Percentiles rank a stretch among this genome's conserved stretches.
These are phyloP conservation scores for Drosophila lowei DNA, from an alignment of 1,140 invertebrate genomes.

Conservation along the genomic window DNA sequence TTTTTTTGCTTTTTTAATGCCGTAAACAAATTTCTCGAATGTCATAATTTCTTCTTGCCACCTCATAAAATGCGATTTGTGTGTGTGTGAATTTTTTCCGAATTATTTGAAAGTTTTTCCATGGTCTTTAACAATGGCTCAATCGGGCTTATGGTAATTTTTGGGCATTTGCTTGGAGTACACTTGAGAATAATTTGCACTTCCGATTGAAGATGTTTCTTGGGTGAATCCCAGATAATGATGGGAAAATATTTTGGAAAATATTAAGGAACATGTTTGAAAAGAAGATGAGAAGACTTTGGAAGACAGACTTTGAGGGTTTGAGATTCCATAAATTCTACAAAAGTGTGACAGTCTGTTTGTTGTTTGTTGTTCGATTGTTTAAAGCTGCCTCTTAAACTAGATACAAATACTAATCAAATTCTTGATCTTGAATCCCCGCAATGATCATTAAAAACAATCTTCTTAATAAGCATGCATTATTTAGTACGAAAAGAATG, in stretches of 20 bases:
- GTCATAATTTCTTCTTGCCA: conserved; percentile 62
- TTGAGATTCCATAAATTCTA: too few species aligned
- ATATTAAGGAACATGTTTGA: too few species aligned
- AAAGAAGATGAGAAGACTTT: too few species aligned
- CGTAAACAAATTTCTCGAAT: conserved; percentile 74
- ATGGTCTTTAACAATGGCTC: conserved; percentile 27
- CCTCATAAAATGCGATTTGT: conserved; percentile 12
- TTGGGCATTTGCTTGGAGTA: conserved; percentile 17
- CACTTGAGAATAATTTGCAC: conserved; percentile 16
- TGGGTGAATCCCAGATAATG: neutral
- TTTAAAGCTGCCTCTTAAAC: too few species aligned
- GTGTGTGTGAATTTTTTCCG: conserved; percentile 24
- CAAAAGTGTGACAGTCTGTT: too few species aligned
- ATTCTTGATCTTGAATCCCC: too few species aligned
- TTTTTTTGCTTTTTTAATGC: conserved; percentile 32
- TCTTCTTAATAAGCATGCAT: neutral
- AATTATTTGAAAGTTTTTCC: conserved; percentile 41
- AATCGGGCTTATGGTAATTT: conserved; percentile 31
- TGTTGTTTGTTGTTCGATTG: too few species aligned
- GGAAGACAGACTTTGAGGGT: too few species aligned
- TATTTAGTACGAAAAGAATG: conserved; percentile 23
- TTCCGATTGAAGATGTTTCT: conserved; percentile 31
- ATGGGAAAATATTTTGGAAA: neutral
- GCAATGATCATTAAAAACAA: neutral
- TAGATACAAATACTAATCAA: too few species aligned